phyloP scores from a whole-genome alignment of 2,888 invertebrate genomes.

The Callosobruchus maculatus region DNA sequence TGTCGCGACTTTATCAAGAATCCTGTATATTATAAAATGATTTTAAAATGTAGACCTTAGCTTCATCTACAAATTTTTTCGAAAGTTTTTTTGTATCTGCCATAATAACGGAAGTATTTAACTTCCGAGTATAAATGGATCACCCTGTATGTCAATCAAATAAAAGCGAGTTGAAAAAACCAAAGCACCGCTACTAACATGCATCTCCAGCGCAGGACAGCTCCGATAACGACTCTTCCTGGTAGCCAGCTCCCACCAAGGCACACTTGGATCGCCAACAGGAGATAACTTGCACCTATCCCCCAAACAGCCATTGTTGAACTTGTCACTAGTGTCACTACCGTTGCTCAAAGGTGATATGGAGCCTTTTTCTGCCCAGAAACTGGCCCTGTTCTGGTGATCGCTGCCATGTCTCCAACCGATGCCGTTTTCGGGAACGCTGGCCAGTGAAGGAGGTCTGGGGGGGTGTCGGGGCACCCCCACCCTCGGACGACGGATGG shows the following conservation, averaged over 20 bases:
- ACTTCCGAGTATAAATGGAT: too few species aligned
- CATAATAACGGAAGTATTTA: too few species aligned
- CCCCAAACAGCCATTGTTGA: constrained; percentile 9
- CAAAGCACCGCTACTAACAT: too few species aligned
- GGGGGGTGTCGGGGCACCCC: constrained; percentile 40
- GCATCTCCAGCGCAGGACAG: constrained; percentile 69
- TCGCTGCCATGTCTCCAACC: constrained; percentile 6
- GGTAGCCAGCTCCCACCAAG: constrained; percentile 87
- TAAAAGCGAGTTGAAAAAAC: too few species aligned
- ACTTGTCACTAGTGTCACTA: background rate
- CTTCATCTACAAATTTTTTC: too few species aligned
- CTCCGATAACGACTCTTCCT: constrained; percentile 73
- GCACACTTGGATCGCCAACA: constrained; percentile 62
- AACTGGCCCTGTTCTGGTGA: constrained; percentile 4
- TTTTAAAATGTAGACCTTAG: too few species aligned
- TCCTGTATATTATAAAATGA: too few species aligned
- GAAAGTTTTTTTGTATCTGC: too few species aligned
- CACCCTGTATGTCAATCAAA: too few species aligned
- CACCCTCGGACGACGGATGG: constrained; percentile 64
- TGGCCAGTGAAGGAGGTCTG: constrained; percentile 45
- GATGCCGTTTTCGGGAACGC: constrained; percentile 51
- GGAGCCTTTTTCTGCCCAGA: constrained; percentile 1
- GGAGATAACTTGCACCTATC: constrained; percentile 15
- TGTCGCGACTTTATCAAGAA: too few species aligned
- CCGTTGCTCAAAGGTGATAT: background rate